These are phyloP conservation scores for Eubasilissa splendida DNA, from an alignment of 2,888 invertebrate species.

Conservation along the genomic window DNA sequence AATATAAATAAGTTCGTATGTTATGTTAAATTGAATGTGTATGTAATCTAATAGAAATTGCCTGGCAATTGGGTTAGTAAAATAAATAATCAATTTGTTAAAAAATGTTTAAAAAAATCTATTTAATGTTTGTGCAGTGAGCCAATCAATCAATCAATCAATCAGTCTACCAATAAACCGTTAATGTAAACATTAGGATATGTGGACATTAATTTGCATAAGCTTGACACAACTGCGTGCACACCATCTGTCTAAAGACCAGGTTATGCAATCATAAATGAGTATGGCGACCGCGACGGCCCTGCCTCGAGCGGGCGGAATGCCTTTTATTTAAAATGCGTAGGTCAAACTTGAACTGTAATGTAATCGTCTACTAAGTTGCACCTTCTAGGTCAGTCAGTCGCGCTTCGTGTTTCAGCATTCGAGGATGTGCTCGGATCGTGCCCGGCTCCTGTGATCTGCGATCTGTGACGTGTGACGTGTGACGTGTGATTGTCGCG, in stretches of 20 bases:
- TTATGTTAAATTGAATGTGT: too few relatives aligned
- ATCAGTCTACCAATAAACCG: constrained; percentile 3
- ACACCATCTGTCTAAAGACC: constrained; percentile 31
- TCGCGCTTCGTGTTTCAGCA: constrained; percentile 52
- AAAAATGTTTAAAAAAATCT: too few relatives aligned
- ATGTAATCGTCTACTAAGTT: constrained; percentile 43
- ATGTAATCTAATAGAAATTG: too few relatives aligned
- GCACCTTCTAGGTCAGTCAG: constrained; percentile 46
- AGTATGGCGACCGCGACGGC: constrained; percentile 9
- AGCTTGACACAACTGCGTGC: neutral
- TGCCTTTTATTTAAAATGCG: constrained; percentile 56
- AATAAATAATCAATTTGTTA: too few relatives aligned
- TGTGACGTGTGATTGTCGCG: neutral
- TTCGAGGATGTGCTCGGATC: constrained; percentile 42
- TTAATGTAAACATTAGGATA: constrained; percentile 27
- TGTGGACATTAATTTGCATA: constrained; percentile 29
- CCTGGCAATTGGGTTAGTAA: too few relatives aligned
- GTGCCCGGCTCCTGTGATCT: constrained; percentile 20
- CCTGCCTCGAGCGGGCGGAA: constrained; percentile 36
- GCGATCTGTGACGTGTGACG: neutral
- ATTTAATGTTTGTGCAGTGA: neutral
- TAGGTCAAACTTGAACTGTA: constrained; percentile 59
- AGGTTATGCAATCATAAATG: constrained; percentile 20
- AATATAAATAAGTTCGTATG: too few relatives aligned
- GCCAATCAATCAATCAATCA: constrained; percentile 5